Conservation (phyloP, 2,113 vertebrate species). For the Chaetura pelagica region DNA sequence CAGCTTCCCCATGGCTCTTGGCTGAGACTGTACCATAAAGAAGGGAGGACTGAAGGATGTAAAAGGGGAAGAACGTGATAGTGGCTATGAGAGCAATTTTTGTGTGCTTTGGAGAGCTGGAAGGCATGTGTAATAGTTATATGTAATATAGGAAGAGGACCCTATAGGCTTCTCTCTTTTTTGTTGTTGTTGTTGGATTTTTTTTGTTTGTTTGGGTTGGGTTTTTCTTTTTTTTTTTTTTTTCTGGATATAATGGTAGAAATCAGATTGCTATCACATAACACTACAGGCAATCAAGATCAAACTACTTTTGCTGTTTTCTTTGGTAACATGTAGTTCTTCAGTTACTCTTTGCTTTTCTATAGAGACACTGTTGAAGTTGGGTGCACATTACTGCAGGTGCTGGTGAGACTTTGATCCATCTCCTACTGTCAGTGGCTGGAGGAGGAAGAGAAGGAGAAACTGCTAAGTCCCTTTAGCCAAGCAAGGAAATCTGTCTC, state of each 20-base stretch:
- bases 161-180: background rate
- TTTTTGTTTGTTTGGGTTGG: too few species aligned
- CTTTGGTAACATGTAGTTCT: background rate
- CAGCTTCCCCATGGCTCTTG: fast-evolving
- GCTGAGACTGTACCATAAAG: background rate
- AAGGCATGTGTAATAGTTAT: background rate
- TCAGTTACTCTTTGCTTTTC: background rate
- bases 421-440: background rate
- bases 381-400: background rate
- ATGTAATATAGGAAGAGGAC: background rate
- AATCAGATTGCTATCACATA: background rate
- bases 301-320: background rate
- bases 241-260: background rate
- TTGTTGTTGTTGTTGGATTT: too few species aligned
- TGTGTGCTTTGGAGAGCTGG: background rate
- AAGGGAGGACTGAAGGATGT: background rate
- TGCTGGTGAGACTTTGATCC: background rate
- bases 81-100: background rate
- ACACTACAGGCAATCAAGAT: background rate
- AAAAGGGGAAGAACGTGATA: background rate
- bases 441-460: background rate
- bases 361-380: background rate
- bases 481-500: background rate
- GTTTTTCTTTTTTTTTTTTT: too few species aligned
- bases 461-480: background rate